phyloP scores from a whole-genome alignment of 30 jellyfish, hydroid and myxozoan genomes.

The Hydractinia symbiolongicarpus region DNA sequence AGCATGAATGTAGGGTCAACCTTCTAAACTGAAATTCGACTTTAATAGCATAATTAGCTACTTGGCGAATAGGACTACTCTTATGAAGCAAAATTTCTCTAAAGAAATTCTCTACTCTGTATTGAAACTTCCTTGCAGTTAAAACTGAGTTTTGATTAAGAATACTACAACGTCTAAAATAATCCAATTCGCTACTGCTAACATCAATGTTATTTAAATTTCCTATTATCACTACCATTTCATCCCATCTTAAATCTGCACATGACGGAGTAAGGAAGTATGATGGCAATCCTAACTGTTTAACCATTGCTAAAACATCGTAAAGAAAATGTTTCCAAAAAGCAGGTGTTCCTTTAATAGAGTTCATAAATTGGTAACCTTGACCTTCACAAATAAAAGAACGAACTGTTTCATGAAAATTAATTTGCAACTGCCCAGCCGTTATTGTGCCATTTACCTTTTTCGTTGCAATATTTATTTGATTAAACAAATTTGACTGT shows the following conservation, averaged over 20 bases:
- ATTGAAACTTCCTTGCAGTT: constrained; percentile 40
- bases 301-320: constrained; percentile 46
- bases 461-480: constrained; percentile 20
- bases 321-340: constrained; percentile 28
- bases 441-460: constrained; percentile 17
- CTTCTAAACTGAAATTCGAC: neutral
- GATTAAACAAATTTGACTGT: constrained; percentile 19
- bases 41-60: no score
- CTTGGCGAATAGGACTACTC: constrained; percentile 9
- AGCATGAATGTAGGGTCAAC: neutral
- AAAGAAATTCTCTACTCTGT: constrained; percentile 31
- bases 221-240: constrained; percentile 7
- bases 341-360: constrained; percentile 42
- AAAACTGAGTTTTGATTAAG: constrained; percentile 30
- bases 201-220: constrained; percentile 12
- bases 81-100: constrained; percentile 17
- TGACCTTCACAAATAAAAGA: constrained; percentile 14
- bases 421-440: constrained; percentile 13
- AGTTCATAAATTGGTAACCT: constrained; percentile 21
- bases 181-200: constrained; percentile 1
- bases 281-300: constrained; percentile 40
- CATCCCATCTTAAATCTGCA: constrained; percentile 46
- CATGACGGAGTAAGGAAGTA: constrained; percentile 31
- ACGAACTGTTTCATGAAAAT: constrained; percentile 22
- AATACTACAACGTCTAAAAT: constrained; percentile 22